Conservation (phyloP, 2,888 invertebrate genomes). For the Ametastegia equiseti region DNA sequence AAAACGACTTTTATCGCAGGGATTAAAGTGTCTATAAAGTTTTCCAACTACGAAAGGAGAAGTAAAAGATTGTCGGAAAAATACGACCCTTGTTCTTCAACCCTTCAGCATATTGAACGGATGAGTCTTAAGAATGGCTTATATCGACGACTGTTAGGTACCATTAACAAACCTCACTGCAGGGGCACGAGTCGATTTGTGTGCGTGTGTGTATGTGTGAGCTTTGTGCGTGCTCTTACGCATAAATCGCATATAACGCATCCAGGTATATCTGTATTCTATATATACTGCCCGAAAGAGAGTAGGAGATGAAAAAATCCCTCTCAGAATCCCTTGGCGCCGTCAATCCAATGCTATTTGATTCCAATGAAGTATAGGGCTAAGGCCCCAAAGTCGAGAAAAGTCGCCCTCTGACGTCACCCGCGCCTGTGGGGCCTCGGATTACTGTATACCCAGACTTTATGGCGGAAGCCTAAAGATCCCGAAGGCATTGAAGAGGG, state of each 20-base stretch:
- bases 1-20: not conserved
- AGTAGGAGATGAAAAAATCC: not conserved
- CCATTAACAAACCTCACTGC: conserved; percentile 9
- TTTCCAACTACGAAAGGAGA: not conserved
- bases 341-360: conserved; percentile 30
- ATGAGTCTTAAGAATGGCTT: not conserved
- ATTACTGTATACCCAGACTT: conserved; percentile 3
- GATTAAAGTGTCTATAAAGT: conserved; percentile 11
- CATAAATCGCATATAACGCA: not conserved
- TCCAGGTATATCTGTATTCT: not conserved
- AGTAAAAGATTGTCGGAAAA: not conserved
- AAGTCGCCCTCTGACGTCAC: conserved; percentile 30
- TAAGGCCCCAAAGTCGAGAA: conserved; percentile 1
- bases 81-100: not conserved
- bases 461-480: not conserved
- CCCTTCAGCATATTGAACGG: not conserved
- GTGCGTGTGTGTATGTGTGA: not conserved
- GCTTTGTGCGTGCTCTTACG: not conserved
- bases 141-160: not conserved
- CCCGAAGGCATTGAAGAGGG: conserved; percentile 5
- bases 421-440: conserved; percentile 27
- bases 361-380: conserved; percentile 31
- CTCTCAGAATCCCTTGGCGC: not conserved
- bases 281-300: not conserved
- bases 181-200: conserved; percentile 12